Evolutionary conservation across 2,113 vertebrate species (phyloP).

Genomic region (Dolichallabes microphthalmus): DNA sequence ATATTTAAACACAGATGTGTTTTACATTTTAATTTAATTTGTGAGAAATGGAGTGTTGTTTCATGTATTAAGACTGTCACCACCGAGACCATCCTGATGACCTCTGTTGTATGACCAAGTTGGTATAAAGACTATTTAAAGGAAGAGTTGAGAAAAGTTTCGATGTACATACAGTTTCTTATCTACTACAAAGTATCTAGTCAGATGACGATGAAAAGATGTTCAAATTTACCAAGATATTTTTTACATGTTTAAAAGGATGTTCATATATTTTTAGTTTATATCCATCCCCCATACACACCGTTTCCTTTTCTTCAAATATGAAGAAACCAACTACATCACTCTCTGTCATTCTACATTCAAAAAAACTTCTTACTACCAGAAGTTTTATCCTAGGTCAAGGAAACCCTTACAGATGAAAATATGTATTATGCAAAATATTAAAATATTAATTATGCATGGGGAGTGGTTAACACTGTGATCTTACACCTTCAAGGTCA

Average conservation of each 20-base stretch:
- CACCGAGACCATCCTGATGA: not conserved
- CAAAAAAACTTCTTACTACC: not conserved
- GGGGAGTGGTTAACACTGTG: too few relatives aligned
- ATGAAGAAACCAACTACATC: not conserved
- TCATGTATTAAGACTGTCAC: not conserved
- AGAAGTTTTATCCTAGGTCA: not conserved
- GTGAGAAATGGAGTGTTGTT: not conserved
- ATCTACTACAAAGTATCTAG: not conserved
- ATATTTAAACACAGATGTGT: not conserved
- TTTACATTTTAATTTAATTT: not conserved
- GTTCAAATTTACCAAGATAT: not conserved
- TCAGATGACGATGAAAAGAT: not conserved
- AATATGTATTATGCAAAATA: too few relatives aligned
- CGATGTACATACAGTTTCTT: not conserved
- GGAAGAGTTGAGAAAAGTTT: not conserved
- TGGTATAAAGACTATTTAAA: not conserved
- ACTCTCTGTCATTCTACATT: not conserved
- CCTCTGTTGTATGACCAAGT: not conserved
- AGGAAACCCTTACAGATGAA: not conserved
- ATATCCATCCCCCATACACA: too few relatives aligned
- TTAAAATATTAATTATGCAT: not conserved
- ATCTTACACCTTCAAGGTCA: too few relatives aligned
- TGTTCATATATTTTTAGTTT: too few relatives aligned
- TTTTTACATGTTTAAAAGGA: too few relatives aligned
- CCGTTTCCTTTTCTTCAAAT: not conserved